Percentiles rank a stretch among this genome's conserved stretches.
Evolutionary conservation across 1,140 invertebrate species (phyloP).

Genomic region (Lethocerus indicus): DNA sequence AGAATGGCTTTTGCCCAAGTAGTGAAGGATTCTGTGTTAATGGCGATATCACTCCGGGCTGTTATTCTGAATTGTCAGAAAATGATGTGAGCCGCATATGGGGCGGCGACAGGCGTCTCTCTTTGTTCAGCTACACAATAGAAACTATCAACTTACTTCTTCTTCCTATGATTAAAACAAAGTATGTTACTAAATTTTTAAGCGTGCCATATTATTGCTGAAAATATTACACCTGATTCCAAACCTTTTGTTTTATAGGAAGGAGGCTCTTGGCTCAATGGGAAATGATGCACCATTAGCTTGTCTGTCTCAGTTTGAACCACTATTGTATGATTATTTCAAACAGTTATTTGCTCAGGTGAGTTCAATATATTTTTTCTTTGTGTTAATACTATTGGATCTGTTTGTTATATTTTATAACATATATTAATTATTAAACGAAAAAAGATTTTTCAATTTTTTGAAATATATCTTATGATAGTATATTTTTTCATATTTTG

Average conservation of each 20-base stretch:
- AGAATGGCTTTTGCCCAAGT: conserved; percentile 11
- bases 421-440: background rate
- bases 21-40: conserved; percentile 17
- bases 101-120: conserved; percentile 67
- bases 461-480: too few species aligned
- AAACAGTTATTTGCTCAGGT: conserved; percentile 98
- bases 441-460: background rate
- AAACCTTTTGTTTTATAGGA: conserved; percentile 38
- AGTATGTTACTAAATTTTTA: conserved; percentile 36
- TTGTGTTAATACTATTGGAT: background rate
- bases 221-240: background rate
- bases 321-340: conserved; percentile 92
- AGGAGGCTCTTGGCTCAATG: conserved; percentile 98
- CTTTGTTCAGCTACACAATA: conserved; percentile 85
- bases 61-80: conserved; percentile 17
- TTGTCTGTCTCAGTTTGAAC: conserved; percentile 88
- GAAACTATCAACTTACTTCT: conserved; percentile 90
- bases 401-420: background rate
- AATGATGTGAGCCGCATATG: conserved; percentile 27
- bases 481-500: too few species aligned
- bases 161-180: conserved; percentile 90
- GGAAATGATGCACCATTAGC: conserved; percentile 96
- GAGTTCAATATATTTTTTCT: conserved; percentile 7
- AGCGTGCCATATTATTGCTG: background rate
- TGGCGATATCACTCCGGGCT: conserved; percentile 15